Base-by-base conservation (phyloP, 2,888 invertebrate species). In the Agrochola lota region DNA sequence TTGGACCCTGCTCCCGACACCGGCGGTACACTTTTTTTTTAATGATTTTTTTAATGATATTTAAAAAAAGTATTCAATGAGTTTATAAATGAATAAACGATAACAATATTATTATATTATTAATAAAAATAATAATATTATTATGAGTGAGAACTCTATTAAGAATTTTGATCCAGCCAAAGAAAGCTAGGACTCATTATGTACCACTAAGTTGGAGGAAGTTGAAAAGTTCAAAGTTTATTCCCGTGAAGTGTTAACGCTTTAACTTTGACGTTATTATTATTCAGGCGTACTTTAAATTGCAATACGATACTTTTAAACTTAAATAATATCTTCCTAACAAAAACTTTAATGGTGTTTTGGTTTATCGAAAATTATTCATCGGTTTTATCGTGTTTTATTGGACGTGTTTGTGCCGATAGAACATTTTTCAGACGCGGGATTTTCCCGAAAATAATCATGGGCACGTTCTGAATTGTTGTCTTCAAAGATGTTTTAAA, bases 211-310 rank as follows among this genome's bases (percentile, higher is more conserved):
- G 35, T 81, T 81, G 23, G 17, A 72, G 20, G 30, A 73, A 78
- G 64, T 78, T 66, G 5, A 15, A 46, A 72, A 64, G 49, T 49
- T 49, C 17, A 23, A 52, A 73, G 66, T 66, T 73, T 20, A 30
- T 40, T 43, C 15, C 30, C 40, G 52, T 9, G 64, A 59, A 81
- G 59, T 60, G 30, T 66, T 26, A 11, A 49, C 76, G 40, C 40
- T 67, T 81, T n/a, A 81, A 81, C 81, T 81, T 81, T 0, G 35
- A 67, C 26, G 23, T 55, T 75, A 57, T 62, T 40, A 67, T 75
- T 63, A 68, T 81, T 66, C 30, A 60, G 17, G 59, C 52, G 52
- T 74, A 60, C 26, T 60, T 60, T 74, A 57, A 75, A 79, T 59
- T 59, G 68, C 49, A 63, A 68, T 30, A 68, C 49, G 62, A 79